Evolutionary conservation across 2,888 invertebrate species (phyloP), one percentile per base, ranked within the genome.

Genomic region (Gasteruption jaculator): DNA sequence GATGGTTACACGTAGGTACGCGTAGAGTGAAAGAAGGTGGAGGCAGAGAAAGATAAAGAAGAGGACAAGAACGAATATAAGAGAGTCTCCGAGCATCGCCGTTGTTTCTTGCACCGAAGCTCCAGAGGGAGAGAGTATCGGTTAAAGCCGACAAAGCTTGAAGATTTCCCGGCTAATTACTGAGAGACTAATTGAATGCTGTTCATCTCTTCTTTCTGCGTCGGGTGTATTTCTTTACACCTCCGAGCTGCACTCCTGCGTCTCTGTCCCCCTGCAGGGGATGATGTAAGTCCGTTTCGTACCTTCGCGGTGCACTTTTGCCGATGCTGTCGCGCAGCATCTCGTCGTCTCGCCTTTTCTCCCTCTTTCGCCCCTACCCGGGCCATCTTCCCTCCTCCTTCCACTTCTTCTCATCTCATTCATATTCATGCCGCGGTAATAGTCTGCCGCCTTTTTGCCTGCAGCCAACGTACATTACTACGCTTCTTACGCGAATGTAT

Each of bases 81-180:
- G n/a, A n/a, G n/a, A n/a, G n/a, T n/a, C n/a, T n/a, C n/a, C n/a
- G n/a, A n/a, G n/a, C n/a, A n/a, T n/a, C n/a, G n/a, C n/a, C n/a
- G n/a, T n/a, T n/a, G n/a, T n/a, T n/a, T n/a, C n/a, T n/a, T n/a
- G n/a, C n/a, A n/a, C n/a, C n/a, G n/a, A n/a, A n/a, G n/a, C n/a
- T n/a, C n/a, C n/a, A n/a, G n/a, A n/a, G n/a, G n/a, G n/a, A n/a
- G n/a, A n/a, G n/a, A n/a, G n/a, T n/a, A n/a, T n/a, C n/a, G n/a
- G n/a, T n/a, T n/a, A n/a, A n/a, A n/a, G 60, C 63, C 64, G 64
- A 63, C 64, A 64, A 64, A 63, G 63, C 61, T 31, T 56, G 53
- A 64, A 68, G 66, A 68, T 70, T 70, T 70, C 68, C 70, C 70
- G 63, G 68, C 69, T 70, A 70, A 70, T 70, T 70, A 69, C 70